Percentiles rank a stretch among this genome's conserved stretches.
Evolutionary conservation across 2,113 vertebrate genomes (phyloP).

Genomic region (Corythaeola cristata): DNA sequence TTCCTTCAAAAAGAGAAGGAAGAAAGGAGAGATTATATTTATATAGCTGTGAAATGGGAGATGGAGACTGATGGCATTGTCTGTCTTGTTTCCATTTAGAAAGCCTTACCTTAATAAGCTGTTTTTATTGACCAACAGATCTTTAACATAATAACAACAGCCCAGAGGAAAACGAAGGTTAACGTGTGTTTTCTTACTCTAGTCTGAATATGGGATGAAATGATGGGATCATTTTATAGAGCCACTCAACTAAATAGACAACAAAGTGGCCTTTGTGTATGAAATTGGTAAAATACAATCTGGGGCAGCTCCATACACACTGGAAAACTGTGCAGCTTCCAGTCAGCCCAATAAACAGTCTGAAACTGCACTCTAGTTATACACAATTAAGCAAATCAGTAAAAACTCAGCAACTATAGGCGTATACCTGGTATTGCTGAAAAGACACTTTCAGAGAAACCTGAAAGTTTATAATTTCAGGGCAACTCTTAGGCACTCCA

Average conservation of each 20-base stretch:
- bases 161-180: neutral
- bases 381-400: neutral
- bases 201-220: neutral
- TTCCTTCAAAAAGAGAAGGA: neutral
- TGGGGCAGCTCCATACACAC: neutral
- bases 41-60: neutral
- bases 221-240: neutral
- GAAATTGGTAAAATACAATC: neutral
- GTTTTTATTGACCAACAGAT: neutral
- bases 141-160: slow-evolving; percentile 6
- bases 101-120: neutral
- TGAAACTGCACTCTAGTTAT: neutral
- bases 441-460: neutral
- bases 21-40: neutral
- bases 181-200: neutral
- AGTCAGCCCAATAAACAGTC: neutral
- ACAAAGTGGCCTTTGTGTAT: neutral
- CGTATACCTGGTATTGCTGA: neutral
- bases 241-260: neutral
- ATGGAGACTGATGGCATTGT: neutral
- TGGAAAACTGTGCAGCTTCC: neutral
- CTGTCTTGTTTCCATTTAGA: neutral
- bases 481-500: neutral
- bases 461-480: neutral
- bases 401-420: neutral